Evolutionary conservation across 2,113 vertebrate genomes (phyloP), one percentile per base, ranked within the genome.

Genomic region (Murina feae): DNA sequence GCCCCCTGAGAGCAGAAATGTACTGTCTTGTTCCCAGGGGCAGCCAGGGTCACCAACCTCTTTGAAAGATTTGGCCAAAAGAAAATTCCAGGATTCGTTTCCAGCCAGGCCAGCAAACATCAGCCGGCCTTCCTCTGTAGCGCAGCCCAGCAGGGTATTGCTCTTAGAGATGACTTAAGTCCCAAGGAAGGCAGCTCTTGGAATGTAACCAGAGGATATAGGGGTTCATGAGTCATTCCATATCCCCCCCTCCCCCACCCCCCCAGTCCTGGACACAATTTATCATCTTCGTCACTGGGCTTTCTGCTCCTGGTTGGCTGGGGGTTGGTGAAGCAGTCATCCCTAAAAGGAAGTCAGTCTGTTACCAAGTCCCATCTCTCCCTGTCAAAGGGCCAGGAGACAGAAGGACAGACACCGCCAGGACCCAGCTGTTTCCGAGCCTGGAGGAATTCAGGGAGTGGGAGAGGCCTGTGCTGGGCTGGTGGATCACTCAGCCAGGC

Each of bases 261-360:
- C 0, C 16, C 0, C 4, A 21, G 83, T 89, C 35, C n/a, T 35
- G 75, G 51, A 37, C 32, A 7, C 12, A 32, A 79, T 89, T 92
- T 89, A 95, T 85, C 87, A 90, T 85, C 91, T 81, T 72, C 35
- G 32, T 92, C 95, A 90, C 7, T 78, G 39, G 51, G 42, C 74
- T 95, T 87, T 95, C 90, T 83, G 82, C 55, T 95, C 69, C 86
- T 91, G 81, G 71, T 93, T 91, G 92, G 91, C 60, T 82, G 28
- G 16, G 12, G 37, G 13, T 25, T 89, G 66, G 89, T 58, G 16
- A 20, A 80, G 25, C 53, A 82, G 47, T 86, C 85, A 87, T 76
- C 96, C 96, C 89, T 97, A 97, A 96, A 97, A 97, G 97, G 97
- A 96, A 96, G 93, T 97, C 37, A 60, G 63, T 75, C 58, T 80